Conservation (phyloP, 2,113 vertebrate genomes). For the Ceyx melanurus region DNA sequence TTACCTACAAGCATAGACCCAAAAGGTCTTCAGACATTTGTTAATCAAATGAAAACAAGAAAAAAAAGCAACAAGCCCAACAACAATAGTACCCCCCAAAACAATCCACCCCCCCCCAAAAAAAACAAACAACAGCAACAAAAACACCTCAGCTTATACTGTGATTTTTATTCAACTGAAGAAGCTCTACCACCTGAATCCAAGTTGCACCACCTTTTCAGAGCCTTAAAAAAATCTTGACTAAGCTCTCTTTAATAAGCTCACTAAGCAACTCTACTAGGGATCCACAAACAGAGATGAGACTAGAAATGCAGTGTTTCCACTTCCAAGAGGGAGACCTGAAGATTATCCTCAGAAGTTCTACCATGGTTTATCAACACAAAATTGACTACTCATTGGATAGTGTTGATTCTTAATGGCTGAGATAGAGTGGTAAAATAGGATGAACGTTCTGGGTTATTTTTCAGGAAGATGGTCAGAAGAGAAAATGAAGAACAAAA, state of each 20-base stretch:
- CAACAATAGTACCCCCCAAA: no score
- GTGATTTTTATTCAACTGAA: neutral
- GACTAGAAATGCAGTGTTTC: neutral
- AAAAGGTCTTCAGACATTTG: neutral
- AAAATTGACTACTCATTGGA: neutral
- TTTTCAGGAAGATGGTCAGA: neutral
- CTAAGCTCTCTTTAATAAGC: neutral
- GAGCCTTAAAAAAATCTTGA: neutral
- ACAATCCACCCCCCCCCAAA: no score
- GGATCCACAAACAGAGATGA: neutral
- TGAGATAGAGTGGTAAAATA: neutral
- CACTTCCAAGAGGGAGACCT: fast-evolving
- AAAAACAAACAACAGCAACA: no score
- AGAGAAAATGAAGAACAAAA: neutral
- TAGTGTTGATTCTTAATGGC: neutral
- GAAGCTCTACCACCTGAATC: neutral
- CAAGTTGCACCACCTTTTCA: neutral
- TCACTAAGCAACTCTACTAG: neutral
- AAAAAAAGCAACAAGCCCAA: no score
- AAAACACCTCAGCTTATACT: no score
- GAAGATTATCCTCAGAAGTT: neutral
- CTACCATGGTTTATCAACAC: neutral
- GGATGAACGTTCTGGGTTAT: neutral
- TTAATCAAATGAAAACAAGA: neutral
- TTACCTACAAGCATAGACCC: neutral